Evolutionary conservation across 2,113 vertebrate genomes (phyloP).

Genomic region (Pungitius pungitius): DNA sequence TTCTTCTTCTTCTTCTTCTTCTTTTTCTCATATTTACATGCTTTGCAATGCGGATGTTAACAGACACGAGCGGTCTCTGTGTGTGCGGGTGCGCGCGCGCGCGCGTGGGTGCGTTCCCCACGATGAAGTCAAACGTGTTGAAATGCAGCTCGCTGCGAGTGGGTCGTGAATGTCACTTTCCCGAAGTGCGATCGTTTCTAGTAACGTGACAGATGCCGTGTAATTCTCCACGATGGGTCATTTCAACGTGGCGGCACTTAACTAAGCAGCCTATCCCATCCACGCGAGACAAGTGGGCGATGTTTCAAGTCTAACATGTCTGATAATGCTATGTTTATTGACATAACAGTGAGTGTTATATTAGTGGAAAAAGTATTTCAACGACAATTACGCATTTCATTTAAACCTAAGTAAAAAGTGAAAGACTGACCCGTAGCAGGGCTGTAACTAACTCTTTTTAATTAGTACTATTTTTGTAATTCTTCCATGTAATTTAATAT

Average conservation of each 20-base stretch:
- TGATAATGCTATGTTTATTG: background rate
- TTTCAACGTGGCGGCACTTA: background rate
- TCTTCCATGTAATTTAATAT: background rate
- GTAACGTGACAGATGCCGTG: constrained; percentile 37
- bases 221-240: background rate
- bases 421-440: background rate
- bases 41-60: constrained; percentile 81
- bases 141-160: background rate
- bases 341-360: background rate
- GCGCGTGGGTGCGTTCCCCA: too few relatives aligned
- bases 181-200: constrained; percentile 1
- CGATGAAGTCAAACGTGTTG: background rate
- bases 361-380: background rate
- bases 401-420: background rate
- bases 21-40: constrained; percentile 27
- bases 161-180: constrained; percentile 36
- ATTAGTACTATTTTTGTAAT: background rate
- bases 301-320: background rate
- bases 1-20: constrained; percentile 30
- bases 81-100: background rate
- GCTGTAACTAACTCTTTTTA: background rate
- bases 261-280: background rate
- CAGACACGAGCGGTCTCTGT: constrained; percentile 24
- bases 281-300: background rate
- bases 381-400: background rate